These are phyloP conservation scores for Sacculina carcini DNA, from an alignment of 2,888 invertebrate genomes.

Conservation along the genomic window DNA sequence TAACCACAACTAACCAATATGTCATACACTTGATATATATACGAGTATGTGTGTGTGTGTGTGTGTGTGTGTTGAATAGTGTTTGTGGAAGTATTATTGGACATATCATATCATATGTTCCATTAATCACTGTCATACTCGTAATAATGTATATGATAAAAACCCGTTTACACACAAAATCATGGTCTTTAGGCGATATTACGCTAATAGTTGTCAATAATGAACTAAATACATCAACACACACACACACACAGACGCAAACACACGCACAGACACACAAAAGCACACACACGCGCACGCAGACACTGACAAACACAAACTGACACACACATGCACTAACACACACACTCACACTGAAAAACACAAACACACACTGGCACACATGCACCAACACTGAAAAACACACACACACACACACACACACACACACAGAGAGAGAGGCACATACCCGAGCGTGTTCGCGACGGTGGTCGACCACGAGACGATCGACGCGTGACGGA, in stretches of 20 bases:
- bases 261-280: background rate
- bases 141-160: too few relatives aligned
- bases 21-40: background rate
- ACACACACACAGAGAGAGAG: background rate
- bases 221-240: background rate
- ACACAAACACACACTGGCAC: too few relatives aligned
- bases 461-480: slow-evolving; percentile 49
- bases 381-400: too few relatives aligned
- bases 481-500: slow-evolving; percentile 46
- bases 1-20: background rate
- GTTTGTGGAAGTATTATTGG: background rate
- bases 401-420: slow-evolving; percentile 1
- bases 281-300: background rate
- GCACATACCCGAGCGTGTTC: slow-evolving; percentile 33
- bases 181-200: too few relatives aligned
- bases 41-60: background rate
- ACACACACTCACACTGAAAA: too few relatives aligned
- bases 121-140: too few relatives aligned
- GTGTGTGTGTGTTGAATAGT: background rate
- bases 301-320: too few relatives aligned
- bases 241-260: background rate
- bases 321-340: too few relatives aligned
- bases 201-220: too few relatives aligned
- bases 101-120: too few relatives aligned
- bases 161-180: too few relatives aligned